These are phyloP conservation scores for Garra rufa DNA, from an alignment of 2,113 vertebrate genomes.

Conservation along the genomic window DNA sequence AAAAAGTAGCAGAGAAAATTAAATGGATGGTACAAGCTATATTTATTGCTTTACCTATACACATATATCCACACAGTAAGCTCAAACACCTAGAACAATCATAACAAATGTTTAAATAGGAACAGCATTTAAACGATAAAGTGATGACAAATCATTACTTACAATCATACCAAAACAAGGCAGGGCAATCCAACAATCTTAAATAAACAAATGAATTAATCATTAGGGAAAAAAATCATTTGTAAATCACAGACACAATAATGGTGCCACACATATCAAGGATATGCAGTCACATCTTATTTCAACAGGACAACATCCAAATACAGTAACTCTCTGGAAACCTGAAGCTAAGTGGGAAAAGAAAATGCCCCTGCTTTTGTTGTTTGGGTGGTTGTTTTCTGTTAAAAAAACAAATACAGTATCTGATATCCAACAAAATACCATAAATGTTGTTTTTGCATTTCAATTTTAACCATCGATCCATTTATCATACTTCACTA, in stretches of 20 bases:
- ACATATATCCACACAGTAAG: constrained; percentile 59
- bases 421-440: too few relatives aligned
- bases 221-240: background rate
- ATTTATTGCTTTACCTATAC: constrained; percentile 73
- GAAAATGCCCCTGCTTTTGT: too few relatives aligned
- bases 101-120: constrained; percentile 59
- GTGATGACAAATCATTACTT: constrained; percentile 19
- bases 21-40: background rate
- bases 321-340: background rate
- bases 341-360: background rate
- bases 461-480: too few relatives aligned
- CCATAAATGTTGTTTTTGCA: too few relatives aligned
- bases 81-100: constrained; percentile 52
- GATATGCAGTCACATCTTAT: background rate
- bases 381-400: too few relatives aligned
- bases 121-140: constrained; percentile 31
- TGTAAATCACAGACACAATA: background rate
- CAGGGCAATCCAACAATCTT: constrained; percentile 29
- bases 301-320: background rate
- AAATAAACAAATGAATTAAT: background rate
- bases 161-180: constrained; percentile 12
- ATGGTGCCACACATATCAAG: background rate
- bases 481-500: too few relatives aligned
- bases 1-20: background rate
- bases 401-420: too few relatives aligned